Evolutionary conservation across 1,140 invertebrate genomes (phyloP), one percentile per base, ranked within the genome.

Genomic region (Calosoma granatense): DNA sequence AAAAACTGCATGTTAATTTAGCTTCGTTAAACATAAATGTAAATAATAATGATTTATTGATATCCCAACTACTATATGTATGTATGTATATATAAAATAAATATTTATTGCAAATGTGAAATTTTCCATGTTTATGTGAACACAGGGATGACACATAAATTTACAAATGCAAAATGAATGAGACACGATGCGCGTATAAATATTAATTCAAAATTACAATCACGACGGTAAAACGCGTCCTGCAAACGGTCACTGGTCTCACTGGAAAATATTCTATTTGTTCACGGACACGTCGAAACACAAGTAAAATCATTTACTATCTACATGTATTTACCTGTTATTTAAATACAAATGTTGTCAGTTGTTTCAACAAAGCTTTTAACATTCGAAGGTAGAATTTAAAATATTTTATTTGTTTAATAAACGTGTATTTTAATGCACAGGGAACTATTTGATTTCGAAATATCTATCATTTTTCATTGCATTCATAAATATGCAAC

Each of bases 191-290:
- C 41, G 17, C 41, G 17, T 47, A 47, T 47, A 47, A 47, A 47
- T 47, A 47, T 47, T 47, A 47, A 47, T 47, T 47, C 41, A 47
- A 47, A 47, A 47, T 47, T 47, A 47, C 41, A 47, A 4, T 47
- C 15, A 17, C 9, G 41, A 47, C 41, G 41, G 15, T 30, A 17
- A 12, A 47, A 47, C 15, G 41, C 41, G 17, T 9, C 14, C 4
- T 14, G 26, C n/a, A n/a, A n/a, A n/a, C n/a, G n/a, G n/a, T n/a
- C n/a, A n/a, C n/a, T n/a, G n/a, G n/a, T n/a, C n/a, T n/a, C n/a
- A n/a, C n/a, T n/a, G 6, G 9, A 6, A 17, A 47, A 6, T 17
- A 47, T 47, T 47, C 41, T 17, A 47, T 47, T 47, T 47, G 17
- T 47, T n/a, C n/a, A n/a, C n/a, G n/a, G n/a, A n/a, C n/a, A n/a